phyloP scores from a whole-genome alignment of 2,797 vertebrate species.

The Chelon labrosus region DNA sequence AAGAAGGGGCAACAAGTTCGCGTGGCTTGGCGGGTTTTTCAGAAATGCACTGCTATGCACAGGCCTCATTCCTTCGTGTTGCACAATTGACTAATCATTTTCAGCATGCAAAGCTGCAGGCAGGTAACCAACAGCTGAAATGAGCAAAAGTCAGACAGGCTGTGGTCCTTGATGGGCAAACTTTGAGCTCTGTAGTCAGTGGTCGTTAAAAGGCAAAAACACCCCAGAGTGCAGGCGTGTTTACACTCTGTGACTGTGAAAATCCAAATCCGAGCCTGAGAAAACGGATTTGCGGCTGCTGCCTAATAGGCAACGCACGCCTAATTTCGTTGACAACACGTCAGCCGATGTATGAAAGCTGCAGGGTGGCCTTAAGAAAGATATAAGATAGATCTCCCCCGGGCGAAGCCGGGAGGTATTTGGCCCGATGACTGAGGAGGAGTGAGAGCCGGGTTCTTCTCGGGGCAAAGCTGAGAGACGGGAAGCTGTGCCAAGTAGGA shows the following conservation, averaged over 20 bases:
- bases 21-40: constrained; percentile 27
- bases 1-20: constrained; percentile 43
- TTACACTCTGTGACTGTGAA: constrained; percentile 42
- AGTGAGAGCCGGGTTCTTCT: constrained; percentile 69
- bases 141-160: constrained; percentile 13
- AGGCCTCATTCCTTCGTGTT: constrained; percentile 10
- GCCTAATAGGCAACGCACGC: constrained; percentile 23
- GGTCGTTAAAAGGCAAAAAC: constrained; percentile 32
- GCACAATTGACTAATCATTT: constrained; percentile 25
- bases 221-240: constrained; percentile 24
- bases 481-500: constrained; percentile 69
- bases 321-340: constrained; percentile 42
- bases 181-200: constrained; percentile 31
- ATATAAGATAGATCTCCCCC: constrained; percentile 56
- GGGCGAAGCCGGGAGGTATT: constrained; percentile 58
- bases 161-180: constrained; percentile 12
- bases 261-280: constrained; percentile 36
- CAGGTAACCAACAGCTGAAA: constrained; percentile 27
- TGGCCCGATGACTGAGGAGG: constrained; percentile 53
- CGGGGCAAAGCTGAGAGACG: constrained; percentile 65
- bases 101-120: constrained; percentile 16
- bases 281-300: constrained; percentile 17
- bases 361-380: constrained; percentile 41
- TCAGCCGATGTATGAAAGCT: constrained; percentile 26
- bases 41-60: not conserved